A percentile compares a stretch with the other conserved stretches of the same genome.
phyloP scores from a whole-genome alignment of 2,797 vertebrate genomes.

The Limnodromus scolopaceus region DNA sequence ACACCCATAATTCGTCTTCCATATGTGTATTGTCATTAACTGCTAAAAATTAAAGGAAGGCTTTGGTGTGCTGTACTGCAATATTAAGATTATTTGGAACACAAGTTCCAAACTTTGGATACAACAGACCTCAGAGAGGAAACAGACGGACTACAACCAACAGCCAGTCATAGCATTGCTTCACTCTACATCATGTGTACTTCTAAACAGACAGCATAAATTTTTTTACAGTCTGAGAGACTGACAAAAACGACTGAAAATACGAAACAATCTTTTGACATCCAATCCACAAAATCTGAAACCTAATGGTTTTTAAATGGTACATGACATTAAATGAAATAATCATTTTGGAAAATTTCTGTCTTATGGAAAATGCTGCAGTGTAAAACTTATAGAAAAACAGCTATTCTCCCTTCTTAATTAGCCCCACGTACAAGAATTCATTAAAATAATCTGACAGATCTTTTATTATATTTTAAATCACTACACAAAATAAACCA shows the following conservation, averaged over 20 bases:
- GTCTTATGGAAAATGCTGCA: background rate
- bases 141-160: background rate
- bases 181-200: background rate
- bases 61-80: background rate
- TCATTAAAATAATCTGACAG: background rate
- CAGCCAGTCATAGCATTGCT: fast-evolving
- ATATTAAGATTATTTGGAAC: background rate
- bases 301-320: background rate
- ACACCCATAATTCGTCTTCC: background rate
- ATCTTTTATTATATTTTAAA: background rate
- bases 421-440: background rate
- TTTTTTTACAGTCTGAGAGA: background rate
- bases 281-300: background rate
- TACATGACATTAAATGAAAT: background rate
- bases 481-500: background rate
- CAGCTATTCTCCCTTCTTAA: background rate
- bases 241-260: background rate
- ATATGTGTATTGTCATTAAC: background rate
- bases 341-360: background rate
- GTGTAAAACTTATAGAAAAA: background rate
- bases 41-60: background rate
- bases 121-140: background rate
- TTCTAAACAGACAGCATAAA: background rate
- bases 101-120: background rate
- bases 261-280: background rate